Evolutionary conservation across 2,113 vertebrate species (phyloP).

Genomic region (Oryzias curvinotus): DNA sequence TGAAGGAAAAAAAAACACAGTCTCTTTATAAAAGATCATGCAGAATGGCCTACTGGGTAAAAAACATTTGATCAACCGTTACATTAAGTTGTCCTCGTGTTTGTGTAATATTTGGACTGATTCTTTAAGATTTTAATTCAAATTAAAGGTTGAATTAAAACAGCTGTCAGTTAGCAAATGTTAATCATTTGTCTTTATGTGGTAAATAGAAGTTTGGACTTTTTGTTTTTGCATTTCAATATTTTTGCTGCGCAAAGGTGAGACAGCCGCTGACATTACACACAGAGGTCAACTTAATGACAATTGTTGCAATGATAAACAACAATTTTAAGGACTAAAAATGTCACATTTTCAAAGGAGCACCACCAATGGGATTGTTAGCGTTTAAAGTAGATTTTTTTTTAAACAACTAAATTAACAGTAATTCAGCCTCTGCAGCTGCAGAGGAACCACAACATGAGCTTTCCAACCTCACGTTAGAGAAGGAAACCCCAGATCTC

Average conservation of each 20-base stretch:
- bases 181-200: not conserved
- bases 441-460: no score
- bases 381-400: not conserved
- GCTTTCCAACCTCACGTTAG: no score
- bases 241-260: not conserved
- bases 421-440: not conserved
- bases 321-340: conserved; percentile 65
- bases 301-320: conserved; percentile 69
- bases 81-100: conserved; percentile 66
- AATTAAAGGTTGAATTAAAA: conserved; percentile 26
- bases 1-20: conserved; percentile 69
- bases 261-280: conserved; percentile 31
- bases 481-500: no score
- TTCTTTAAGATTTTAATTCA: no score
- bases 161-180: not conserved
- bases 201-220: not conserved
- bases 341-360: conserved; percentile 70
- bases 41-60: conserved; percentile 57
- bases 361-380: conserved; percentile 59
- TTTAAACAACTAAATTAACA: not conserved
- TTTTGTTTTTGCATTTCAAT: not conserved
- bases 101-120: conserved; percentile 20
- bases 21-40: conserved; percentile 69
- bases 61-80: conserved; percentile 62
- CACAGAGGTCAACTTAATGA: conserved; percentile 66